Base-by-base conservation (phyloP, 2,113 vertebrate genomes). In the Corydoras maculifer region DNA sequence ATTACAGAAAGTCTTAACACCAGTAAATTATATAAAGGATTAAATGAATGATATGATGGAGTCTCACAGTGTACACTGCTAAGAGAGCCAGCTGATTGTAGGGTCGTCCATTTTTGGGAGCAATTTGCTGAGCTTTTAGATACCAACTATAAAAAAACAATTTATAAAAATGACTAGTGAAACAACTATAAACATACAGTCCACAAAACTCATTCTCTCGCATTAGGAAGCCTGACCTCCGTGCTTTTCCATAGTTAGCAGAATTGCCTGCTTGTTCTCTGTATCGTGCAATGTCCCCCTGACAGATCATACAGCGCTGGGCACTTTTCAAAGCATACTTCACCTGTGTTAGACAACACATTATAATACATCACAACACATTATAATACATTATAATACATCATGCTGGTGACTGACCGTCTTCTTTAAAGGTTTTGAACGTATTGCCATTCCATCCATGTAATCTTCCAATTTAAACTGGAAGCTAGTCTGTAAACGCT, bases 251-350 rank as follows among this genome's bases (percentile, higher is more conserved):
- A 0, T 96, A 99, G 91, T 99, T 98, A 0, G 93, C 87, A 0
- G 95, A 94, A 76, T 98, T 94, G 0, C 90, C 94, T n/a, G 95
- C 93, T 87, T 99, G 97, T 4, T 99, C 96, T 60, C 94, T 81
- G 87, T 99, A 99, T 6, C 97, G 89, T 81, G 96, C 94, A 6
- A 99, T 94, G 84, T 99, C 97, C 62, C 97, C 97, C 76, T 93
- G 96, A 80, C 97, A 98, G 71, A 99, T 99, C 94, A 99, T 94
- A 73, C 93, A 96, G 72, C 95, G 87, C 87, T 99, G 97, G 60
- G 94, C 97, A 75, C 96, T 98, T 81, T 98, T 97, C 69, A 98
- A 91, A 0, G 95, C 97, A n/a, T 97, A 99, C 80, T 98, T 99
- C 58, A 99, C 96, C 96, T 99, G 18, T 25, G 18, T 25, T 25